These are phyloP conservation scores for Meiosimyza platycephala DNA, from an alignment of 2,888 invertebrate species.

Conservation along the genomic window DNA sequence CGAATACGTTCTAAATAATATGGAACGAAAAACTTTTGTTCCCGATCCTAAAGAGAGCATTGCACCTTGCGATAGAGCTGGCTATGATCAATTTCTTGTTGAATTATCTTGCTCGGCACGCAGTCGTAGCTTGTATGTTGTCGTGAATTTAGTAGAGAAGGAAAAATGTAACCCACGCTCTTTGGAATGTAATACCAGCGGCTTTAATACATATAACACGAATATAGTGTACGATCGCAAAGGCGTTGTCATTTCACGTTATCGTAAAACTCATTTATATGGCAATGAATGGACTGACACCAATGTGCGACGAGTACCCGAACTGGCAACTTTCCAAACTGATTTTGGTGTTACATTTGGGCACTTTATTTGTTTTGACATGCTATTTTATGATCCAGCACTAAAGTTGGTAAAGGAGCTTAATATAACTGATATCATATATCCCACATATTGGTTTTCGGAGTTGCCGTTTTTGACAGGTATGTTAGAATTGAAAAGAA, in stretches of 20 bases:
- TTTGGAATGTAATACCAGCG: conserved; percentile 46
- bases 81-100: conserved; percentile 52
- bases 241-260: conserved; percentile 76
- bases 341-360: conserved; percentile 86
- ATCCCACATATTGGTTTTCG: conserved; percentile 83
- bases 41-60: conserved; percentile 56
- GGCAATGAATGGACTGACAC: conserved; percentile 69
- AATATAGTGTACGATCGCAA: conserved; percentile 80
- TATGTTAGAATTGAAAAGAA: conserved; percentile 49
- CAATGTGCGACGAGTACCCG: conserved; percentile 67
- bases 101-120: conserved; percentile 72
- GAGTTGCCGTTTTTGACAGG: conserved; percentile 75
- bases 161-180: conserved; percentile 51
- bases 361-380: conserved; percentile 85
- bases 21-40: conserved; percentile 59
- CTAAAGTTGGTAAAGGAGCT: conserved; percentile 63
- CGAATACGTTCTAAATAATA: conserved; percentile 70
- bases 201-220: conserved; percentile 74
- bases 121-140: conserved; percentile 69
- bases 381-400: conserved; percentile 79
- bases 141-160: conserved; percentile 70
- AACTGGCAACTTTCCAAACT: conserved; percentile 75
- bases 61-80: conserved; percentile 56
- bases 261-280: conserved; percentile 62
- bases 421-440: conserved; percentile 64